phyloP scores from a whole-genome alignment of 2,113 vertebrate genomes.

The Kryptolebias marmoratus region DNA sequence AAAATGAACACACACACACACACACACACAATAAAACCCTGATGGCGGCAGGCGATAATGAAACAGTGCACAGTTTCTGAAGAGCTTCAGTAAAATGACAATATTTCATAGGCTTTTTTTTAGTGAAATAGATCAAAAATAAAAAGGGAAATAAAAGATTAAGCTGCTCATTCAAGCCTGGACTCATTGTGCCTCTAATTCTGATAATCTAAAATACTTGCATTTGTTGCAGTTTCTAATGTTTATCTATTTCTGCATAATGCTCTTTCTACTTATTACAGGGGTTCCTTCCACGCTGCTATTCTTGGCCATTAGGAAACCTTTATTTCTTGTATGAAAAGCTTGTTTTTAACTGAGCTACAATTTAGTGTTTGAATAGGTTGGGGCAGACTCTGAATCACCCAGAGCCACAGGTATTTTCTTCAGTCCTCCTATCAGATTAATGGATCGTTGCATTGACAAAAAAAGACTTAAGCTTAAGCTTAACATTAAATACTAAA shows the following conservation, averaged over 20 bases:
- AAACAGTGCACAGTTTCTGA: not conserved
- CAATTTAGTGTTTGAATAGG: not conserved
- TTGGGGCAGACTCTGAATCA: not conserved
- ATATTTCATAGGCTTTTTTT: not conserved
- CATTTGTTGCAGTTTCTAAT: not conserved
- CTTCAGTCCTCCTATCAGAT: not conserved
- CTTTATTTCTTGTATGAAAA: not conserved
- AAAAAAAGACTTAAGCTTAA: not conserved
- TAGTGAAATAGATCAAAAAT: not conserved
- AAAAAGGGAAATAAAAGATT: not conserved
- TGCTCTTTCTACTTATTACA: not conserved
- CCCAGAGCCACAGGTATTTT: not conserved
- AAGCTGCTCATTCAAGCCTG: not conserved
- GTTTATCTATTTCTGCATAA: not conserved
- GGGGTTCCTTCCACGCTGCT: not conserved
- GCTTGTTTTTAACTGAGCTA: not conserved
- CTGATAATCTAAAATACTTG: not conserved
- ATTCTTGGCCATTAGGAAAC: not conserved
- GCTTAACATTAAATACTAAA: not conserved
- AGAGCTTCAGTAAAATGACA: not conserved
- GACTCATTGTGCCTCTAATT: not conserved
- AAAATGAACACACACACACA: too few species aligned
- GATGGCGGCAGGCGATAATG: not conserved
- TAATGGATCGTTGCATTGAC: not conserved
- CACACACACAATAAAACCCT: too few species aligned